Conservation (phyloP, 2,888 invertebrate genomes). For the Pherbina coryleti region DNA sequence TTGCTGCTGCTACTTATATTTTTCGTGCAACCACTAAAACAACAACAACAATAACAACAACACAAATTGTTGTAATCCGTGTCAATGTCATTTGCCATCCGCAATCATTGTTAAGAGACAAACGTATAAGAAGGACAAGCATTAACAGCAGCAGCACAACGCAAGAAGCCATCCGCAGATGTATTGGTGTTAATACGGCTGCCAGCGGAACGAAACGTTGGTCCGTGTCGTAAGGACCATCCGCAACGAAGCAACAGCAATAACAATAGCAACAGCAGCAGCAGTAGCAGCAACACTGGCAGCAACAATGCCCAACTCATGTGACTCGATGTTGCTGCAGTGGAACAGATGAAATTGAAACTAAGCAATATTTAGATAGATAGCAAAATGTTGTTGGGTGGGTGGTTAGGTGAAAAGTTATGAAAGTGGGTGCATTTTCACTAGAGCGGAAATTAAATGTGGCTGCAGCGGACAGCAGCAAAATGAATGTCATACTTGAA, state of each 20-base stretch:
- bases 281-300: conserved; percentile 16
- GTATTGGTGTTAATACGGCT: conserved; percentile 34
- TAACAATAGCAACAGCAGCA: conserved; percentile 13
- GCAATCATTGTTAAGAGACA: conserved; percentile 35
- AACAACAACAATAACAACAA: conserved; percentile 41
- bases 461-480: not conserved
- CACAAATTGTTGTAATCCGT: conserved; percentile 52
- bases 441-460: conserved; percentile 4
- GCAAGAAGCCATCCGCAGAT: not conserved
- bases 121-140: conserved; percentile 3
- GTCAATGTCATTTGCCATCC: conserved; percentile 62
- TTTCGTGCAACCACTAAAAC: not conserved
- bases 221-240: conserved; percentile 32
- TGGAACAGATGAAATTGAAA: conserved; percentile 32
- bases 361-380: conserved; percentile 38
- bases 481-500: not conserved
- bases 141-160: conserved; percentile 22
- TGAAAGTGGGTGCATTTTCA: not conserved
- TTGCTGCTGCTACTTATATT: not conserved
- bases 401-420: not conserved
- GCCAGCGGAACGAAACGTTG: conserved; percentile 40
- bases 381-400: conserved; percentile 42
- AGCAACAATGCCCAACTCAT: conserved; percentile 1
- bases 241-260: conserved; percentile 39
- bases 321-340: conserved; percentile 28